Evolutionary conservation across 2,888 invertebrate species (phyloP).

Genomic region (Antheraea yamamai): DNA sequence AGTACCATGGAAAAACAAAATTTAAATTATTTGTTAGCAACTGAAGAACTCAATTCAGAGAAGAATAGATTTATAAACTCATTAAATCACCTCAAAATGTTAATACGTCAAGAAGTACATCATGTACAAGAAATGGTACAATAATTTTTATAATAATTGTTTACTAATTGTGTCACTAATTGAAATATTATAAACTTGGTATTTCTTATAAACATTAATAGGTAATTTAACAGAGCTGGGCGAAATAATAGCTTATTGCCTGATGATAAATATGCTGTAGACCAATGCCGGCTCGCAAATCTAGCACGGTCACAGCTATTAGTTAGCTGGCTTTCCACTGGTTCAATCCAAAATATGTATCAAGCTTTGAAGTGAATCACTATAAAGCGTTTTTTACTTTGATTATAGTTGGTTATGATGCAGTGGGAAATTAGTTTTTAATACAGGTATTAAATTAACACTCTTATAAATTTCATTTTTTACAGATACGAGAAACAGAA

Average conservation of each 20-base stretch:
- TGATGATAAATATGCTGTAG: neutral
- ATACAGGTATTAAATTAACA: neutral
- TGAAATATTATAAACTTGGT: neutral
- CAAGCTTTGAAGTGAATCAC: neutral
- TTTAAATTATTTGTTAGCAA: constrained; percentile 70
- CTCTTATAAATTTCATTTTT: neutral
- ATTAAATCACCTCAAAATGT: constrained; percentile 50
- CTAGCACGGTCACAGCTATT: neutral
- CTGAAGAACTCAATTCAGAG: constrained; percentile 66
- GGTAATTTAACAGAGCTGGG: neutral
- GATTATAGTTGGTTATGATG: neutral
- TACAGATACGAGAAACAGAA: constrained; percentile 61
- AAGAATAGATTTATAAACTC: constrained; percentile 69
- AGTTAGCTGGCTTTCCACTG: neutral
- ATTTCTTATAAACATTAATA: neutral
- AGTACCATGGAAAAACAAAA: constrained; percentile 69
- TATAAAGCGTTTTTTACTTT: neutral
- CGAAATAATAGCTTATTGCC: neutral
- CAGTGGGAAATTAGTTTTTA: neutral
- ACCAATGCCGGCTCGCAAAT: neutral
- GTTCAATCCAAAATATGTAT: neutral
- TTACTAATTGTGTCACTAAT: neutral
- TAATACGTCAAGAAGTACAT: constrained; percentile 56
- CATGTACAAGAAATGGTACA: constrained; percentile 65
- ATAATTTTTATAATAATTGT: neutral